Evolutionary conservation across 2,888 invertebrate genomes (phyloP).

Genomic region (Chloroclysta siterata): DNA sequence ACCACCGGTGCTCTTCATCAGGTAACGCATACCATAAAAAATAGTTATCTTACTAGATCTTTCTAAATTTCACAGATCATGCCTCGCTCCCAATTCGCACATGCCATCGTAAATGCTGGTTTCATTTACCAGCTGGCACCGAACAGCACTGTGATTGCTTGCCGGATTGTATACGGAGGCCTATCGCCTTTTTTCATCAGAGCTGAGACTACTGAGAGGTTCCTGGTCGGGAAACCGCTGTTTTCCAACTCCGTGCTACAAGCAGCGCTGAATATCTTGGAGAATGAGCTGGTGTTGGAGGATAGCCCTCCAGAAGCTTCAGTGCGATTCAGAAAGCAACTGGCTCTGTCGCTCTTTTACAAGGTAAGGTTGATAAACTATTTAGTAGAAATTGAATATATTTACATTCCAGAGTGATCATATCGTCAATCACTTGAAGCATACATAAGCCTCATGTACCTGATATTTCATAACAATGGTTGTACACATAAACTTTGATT

Average conservation of each 20-base stretch:
- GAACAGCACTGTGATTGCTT: constrained; percentile 67
- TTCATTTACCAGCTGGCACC: constrained; percentile 85
- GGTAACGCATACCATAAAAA: too few species aligned
- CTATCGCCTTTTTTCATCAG: constrained; percentile 75
- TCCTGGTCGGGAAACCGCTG: constrained; percentile 70
- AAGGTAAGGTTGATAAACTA: constrained; percentile 72
- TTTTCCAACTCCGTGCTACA: constrained; percentile 73
- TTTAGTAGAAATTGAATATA: background rate
- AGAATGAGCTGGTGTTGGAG: constrained; percentile 55
- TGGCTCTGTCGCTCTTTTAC: constrained; percentile 84
- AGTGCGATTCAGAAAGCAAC: constrained; percentile 82
- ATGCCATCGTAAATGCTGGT: constrained; percentile 90
- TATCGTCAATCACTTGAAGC: too few species aligned
- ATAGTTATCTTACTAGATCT: background rate
- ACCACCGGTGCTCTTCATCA: too few species aligned
- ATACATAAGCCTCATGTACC: too few species aligned
- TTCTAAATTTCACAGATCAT: constrained; percentile 82
- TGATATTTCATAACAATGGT: too few species aligned
- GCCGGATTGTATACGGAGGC: constrained; percentile 86
- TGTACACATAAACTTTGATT: too few species aligned
- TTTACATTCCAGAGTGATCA: too few species aligned
- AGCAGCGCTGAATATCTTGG: constrained; percentile 55
- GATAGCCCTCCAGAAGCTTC: constrained; percentile 81
- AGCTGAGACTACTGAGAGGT: constrained; percentile 81
- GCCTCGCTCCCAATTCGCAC: constrained; percentile 89